phyloP scores from a whole-genome alignment of 1,140 invertebrate species.

The Atopsyche davidsoni region DNA sequence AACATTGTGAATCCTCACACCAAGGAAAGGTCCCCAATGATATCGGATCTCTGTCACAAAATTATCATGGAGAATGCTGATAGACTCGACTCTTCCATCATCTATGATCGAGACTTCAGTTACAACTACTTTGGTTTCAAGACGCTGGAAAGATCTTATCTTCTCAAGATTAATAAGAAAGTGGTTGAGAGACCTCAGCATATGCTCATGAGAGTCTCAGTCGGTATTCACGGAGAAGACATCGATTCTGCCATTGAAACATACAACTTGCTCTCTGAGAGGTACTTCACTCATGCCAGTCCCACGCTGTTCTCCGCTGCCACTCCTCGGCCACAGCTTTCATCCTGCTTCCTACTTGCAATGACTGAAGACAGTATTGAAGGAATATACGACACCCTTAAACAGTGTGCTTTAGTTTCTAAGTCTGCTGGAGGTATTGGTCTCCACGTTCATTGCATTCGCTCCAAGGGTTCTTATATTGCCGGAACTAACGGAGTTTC shows the following conservation, averaged over 20 bases:
- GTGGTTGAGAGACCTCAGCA: conserved; percentile 96
- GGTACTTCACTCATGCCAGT: conserved; percentile 97
- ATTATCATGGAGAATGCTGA: conserved; percentile 87
- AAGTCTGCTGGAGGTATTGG: conserved; percentile 98
- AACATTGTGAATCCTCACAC: conserved; percentile 70
- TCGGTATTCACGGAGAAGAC: conserved; percentile 94
- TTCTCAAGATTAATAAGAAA: conserved; percentile 90
- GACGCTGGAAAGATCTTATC: conserved; percentile 92
- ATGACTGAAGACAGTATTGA: conserved; percentile 97
- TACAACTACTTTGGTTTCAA: conserved; percentile 99
- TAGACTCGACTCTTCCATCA: conserved; percentile 89
- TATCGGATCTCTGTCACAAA: conserved; percentile 76
- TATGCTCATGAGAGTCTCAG: conserved; percentile 96
- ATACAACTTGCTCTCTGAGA: conserved; percentile 92
- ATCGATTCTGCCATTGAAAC: conserved; percentile 93
- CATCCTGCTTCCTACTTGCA: conserved; percentile 92
- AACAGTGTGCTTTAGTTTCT: conserved; percentile 92
- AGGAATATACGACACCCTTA: conserved; percentile 94
- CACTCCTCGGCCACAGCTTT: conserved; percentile 86
- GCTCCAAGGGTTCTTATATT: conserved; percentile 87
- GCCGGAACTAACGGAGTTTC: conserved; percentile 92
- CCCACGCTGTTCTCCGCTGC: conserved; percentile 96
- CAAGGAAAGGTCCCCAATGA: conserved; percentile 67
- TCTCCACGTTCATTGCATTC: conserved; percentile 92
- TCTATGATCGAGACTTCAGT: conserved; percentile 94